These are phyloP conservation scores for Ylistrum balloti DNA, from an alignment of 1,140 invertebrate species.

Conservation along the genomic window DNA sequence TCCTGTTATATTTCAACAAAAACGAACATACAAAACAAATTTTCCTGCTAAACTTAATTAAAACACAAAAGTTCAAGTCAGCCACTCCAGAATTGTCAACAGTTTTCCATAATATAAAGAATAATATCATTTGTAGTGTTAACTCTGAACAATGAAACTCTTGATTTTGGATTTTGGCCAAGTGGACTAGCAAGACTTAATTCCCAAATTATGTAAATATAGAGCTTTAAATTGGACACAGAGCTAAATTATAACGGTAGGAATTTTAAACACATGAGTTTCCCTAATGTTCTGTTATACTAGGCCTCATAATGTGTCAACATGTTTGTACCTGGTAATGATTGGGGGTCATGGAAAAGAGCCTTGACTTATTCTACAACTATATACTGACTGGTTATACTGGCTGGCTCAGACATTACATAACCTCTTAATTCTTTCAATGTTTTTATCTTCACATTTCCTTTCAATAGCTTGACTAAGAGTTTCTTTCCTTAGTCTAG, in stretches of 20 bases:
- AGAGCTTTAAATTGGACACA: not conserved
- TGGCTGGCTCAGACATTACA: not conserved
- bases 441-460: not conserved
- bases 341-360: not conserved
- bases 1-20: not conserved
- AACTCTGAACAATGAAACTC: not conserved
- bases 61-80: slow-evolving; percentile 33
- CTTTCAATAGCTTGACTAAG: no score
- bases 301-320: not conserved
- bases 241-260: not conserved
- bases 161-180: slow-evolving; percentile 12
- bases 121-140: not conserved
- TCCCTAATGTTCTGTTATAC: not conserved
- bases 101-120: not conserved
- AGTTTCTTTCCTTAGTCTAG: no score
- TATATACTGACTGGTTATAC: no score
- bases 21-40: not conserved
- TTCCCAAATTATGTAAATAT: slow-evolving; percentile 32
- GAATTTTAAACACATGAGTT: not conserved
- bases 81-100: not conserved
- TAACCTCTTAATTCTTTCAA: not conserved
- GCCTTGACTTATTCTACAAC: not conserved
- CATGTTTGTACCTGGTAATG: not conserved
- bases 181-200: not conserved
- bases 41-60: not conserved